Evolutionary conservation across 2,113 vertebrate species (phyloP), one percentile per base, ranked within the genome.

Genomic region (Siniperca chuatsi): DNA sequence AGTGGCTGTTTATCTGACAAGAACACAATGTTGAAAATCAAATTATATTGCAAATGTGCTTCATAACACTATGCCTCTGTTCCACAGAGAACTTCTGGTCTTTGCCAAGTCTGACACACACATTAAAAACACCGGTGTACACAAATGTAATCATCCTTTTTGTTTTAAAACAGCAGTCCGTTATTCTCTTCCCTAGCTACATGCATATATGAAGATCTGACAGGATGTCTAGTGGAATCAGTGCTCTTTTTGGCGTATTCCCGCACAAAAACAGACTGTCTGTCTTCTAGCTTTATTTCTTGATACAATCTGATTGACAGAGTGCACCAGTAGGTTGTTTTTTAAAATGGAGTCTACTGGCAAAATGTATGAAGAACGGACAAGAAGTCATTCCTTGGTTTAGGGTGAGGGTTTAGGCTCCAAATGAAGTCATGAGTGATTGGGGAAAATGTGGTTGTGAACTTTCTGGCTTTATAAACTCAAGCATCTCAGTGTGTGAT

Each of bases 1-100:
- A 15, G 67, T 82, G 86, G 58, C 75, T 35, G 78, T 84, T 72
- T 65, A 72, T 88, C 67, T 81, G 54, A 76, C 23, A 9, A 83
- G 74, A 90, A 90, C 79, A 90, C 78, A 73, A 68, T 85, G 82
- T 84, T 82, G 23, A 73, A 90, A 80, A 85, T 86, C 9, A 29
- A 87, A 75, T 72, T 71, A 75, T 82, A 78, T 58, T 78, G 80
- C 75, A 88, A 76, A 90, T 84, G 77, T 85, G 68, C 82, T 84
- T 81, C 83, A 86, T 87, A 87, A 92, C 91, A 92, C 89, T 90
- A 91, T 79, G 83, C 82, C 78, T 91, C 87, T 72, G 60, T 81
- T 87, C 52, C 50, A 65, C 68, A 69, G 58, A 83, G 80, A 62
- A 50, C 29, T 13, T 66, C 76, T 83, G 84, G 79, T 82, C 84